Percentiles rank a stretch among this genome's conserved stretches.
Conservation (phyloP, 2,888 invertebrate genomes). For the Ethmia dodecea region DNA sequence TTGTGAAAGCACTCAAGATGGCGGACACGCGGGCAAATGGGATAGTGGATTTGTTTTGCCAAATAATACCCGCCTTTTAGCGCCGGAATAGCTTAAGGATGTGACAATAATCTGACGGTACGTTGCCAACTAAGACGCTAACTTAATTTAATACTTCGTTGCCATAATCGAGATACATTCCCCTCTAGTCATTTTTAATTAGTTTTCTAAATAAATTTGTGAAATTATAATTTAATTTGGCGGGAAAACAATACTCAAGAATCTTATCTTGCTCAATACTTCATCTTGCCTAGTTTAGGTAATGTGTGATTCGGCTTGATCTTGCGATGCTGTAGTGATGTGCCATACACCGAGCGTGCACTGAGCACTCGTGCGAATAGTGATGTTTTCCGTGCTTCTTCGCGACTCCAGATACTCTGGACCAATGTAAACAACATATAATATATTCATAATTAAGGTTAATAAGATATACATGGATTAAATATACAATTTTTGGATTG, state of each 20-base stretch:
- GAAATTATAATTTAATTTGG: slow-evolving; percentile 32
- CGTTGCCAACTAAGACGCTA: slow-evolving; percentile 61
- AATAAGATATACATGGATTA: slow-evolving; percentile 47
- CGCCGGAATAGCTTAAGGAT: slow-evolving; percentile 58
- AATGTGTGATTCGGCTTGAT: slow-evolving; percentile 45
- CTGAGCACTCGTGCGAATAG: slow-evolving; percentile 26
- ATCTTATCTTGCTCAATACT: slow-evolving; percentile 67
- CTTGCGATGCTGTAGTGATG: slow-evolving; percentile 59
- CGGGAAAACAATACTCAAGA: slow-evolving; percentile 38
- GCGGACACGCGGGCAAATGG: slow-evolving; percentile 6
- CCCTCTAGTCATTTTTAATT: slow-evolving; percentile 66
- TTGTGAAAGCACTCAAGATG: slow-evolving; percentile 14
- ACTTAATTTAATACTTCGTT: slow-evolving; percentile 30
- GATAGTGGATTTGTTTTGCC: slow-evolving; percentile 25
- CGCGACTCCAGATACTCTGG: slow-evolving; percentile 62
- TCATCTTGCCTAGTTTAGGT: slow-evolving; percentile 61
- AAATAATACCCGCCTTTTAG: slow-evolving; percentile 27
- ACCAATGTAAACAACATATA: slow-evolving; percentile 59
- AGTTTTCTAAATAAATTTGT: slow-evolving; percentile 12
- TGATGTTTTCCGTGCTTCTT: slow-evolving; percentile 39
- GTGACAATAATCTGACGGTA: slow-evolving; percentile 66
- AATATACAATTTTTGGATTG: slow-evolving; percentile 71
- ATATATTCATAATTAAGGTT: slow-evolving; percentile 58
- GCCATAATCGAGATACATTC: slow-evolving; percentile 61
- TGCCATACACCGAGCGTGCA: slow-evolving; percentile 62